Evolutionary conservation across 2,888 invertebrate genomes (phyloP).

Genomic region (Cerastis rubricosa): DNA sequence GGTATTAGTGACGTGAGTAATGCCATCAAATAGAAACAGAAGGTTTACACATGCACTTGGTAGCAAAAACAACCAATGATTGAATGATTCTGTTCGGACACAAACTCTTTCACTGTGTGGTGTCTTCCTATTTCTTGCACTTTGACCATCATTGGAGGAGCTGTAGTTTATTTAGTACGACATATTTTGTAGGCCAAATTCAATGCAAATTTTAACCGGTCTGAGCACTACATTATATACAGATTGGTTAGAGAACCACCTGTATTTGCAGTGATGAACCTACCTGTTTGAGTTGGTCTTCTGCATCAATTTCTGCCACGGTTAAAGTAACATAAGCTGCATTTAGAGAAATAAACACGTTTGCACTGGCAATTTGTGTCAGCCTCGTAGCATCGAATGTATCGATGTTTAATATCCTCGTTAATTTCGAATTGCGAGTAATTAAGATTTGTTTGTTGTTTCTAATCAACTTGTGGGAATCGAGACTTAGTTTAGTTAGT

Average conservation of each 20-base stretch:
- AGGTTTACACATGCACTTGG: constrained; percentile 5
- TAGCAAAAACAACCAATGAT: not conserved
- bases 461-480: constrained; percentile 29
- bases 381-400: constrained; percentile 32
- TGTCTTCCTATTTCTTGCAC: not conserved
- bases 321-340: constrained; percentile 38
- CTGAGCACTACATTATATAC: not conserved
- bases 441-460: constrained; percentile 49
- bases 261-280: not conserved
- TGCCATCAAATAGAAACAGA: constrained; percentile 27
- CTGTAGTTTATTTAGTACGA: not conserved
- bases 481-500: constrained; percentile 2
- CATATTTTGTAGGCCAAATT: not conserved
- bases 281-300: constrained; percentile 9
- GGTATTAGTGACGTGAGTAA: constrained; percentile 37
- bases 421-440: constrained; percentile 48
- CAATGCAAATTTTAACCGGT: not conserved
- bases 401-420: constrained; percentile 55
- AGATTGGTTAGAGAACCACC: not conserved
- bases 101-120: not conserved
- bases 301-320: constrained; percentile 14
- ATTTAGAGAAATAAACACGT: constrained; percentile 54
- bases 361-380: constrained; percentile 55
- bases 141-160: not conserved
- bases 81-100: not conserved